Evolutionary conservation across 2,113 vertebrate genomes (phyloP).

Genomic region (Thunnus thynnus): DNA sequence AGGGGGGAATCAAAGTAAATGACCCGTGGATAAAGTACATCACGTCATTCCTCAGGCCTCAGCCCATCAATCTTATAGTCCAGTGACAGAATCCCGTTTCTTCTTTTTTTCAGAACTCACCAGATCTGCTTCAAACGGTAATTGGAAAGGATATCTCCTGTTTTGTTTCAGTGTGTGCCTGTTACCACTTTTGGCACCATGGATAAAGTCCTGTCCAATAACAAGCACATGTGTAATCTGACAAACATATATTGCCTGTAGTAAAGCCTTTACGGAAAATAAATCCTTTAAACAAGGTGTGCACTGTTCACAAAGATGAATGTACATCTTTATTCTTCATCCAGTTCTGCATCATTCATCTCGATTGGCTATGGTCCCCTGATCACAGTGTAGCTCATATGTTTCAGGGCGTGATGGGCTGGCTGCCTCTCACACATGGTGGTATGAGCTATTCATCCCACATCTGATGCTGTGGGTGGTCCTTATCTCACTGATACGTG

Average conservation of each 20-base stretch:
- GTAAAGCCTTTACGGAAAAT: conserved; percentile 8
- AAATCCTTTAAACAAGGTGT: conserved; percentile 40
- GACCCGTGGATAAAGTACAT: conserved; percentile 64
- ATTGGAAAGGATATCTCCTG: neutral
- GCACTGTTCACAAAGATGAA: conserved; percentile 56
- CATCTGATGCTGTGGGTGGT: conserved; percentile 74
- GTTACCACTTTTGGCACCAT: neutral
- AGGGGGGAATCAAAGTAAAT: conserved; percentile 67
- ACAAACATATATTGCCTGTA: conserved; percentile 25
- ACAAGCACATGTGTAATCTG: conserved; percentile 18
- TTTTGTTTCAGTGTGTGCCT: conserved; percentile 5
- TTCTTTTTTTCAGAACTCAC: neutral
- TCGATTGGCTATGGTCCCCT: conserved; percentile 44
- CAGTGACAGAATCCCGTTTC: conserved; percentile 17
- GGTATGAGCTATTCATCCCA: conserved; percentile 68
- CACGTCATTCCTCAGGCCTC: conserved; percentile 58
- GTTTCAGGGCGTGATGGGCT: conserved; percentile 61
- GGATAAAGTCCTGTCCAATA: neutral
- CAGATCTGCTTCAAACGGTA: conserved; percentile 21
- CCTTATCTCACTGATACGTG: conserved; percentile 61
- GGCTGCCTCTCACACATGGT: conserved; percentile 58
- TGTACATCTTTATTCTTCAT: conserved; percentile 45
- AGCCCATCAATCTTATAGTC: conserved; percentile 53
- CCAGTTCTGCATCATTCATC: conserved; percentile 52
- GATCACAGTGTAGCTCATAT: conserved; percentile 63